Conservation (phyloP, 2,797 vertebrate genomes). For the Coccyzus lansbergi region DNA sequence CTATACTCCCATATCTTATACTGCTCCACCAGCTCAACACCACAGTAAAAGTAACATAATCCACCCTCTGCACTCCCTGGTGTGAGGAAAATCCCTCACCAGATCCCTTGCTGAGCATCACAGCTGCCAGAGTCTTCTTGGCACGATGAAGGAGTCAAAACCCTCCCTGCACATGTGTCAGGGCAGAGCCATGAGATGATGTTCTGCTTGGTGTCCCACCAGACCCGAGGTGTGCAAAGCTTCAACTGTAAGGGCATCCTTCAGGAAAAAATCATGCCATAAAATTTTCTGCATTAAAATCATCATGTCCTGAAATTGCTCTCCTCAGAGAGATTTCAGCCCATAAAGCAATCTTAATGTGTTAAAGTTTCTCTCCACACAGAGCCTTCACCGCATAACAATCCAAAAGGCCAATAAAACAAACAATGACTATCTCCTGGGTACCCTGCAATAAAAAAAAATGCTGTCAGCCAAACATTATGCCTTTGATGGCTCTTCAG, state of each 20-base stretch:
- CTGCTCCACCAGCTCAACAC: not conserved
- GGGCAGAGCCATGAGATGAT: not conserved
- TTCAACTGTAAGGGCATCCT: not conserved
- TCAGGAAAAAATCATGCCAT: not conserved
- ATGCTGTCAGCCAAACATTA: not conserved
- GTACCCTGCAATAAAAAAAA: not conserved
- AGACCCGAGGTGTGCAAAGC: not conserved
- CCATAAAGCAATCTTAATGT: not conserved
- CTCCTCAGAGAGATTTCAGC: slow-evolving; percentile 1
- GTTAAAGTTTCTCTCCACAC: not conserved
- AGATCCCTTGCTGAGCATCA: not conserved
- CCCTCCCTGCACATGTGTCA: not conserved
- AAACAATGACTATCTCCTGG: slow-evolving; percentile 28
- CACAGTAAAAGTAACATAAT: not conserved
- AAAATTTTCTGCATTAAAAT: not conserved
- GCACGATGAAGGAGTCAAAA: not conserved
- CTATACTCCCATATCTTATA: slow-evolving; percentile 4
- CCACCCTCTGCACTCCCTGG: not conserved
- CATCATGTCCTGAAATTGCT: not conserved
- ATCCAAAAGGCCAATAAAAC: slow-evolving; percentile 24
- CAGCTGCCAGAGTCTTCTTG: slow-evolving; percentile 35
- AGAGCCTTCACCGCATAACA: not conserved
- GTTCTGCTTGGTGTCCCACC: not conserved
- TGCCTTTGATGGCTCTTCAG: slow-evolving; percentile 33
- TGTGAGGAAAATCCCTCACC: not conserved